A percentile compares a stretch with the other conserved stretches of the same genome.
Evolutionary conservation across 2,888 invertebrate species (phyloP).

Genomic region (Machimus rusticus): DNA sequence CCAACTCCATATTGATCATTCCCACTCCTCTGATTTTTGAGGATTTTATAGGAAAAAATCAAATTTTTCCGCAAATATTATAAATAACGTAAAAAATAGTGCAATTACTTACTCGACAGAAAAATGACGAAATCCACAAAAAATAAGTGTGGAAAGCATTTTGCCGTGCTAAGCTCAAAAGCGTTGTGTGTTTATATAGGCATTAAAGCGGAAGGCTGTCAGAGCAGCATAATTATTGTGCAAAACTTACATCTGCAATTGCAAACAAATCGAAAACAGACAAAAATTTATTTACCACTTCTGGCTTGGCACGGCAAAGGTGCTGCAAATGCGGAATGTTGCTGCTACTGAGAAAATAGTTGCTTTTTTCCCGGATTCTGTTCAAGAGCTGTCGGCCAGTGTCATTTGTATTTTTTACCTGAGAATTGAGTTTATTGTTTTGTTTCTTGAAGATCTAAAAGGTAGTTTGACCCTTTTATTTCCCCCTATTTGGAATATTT

Average conservation of each 20-base stretch:
- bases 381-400: not conserved
- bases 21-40: not conserved
- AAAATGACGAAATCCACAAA: not conserved
- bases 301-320: constrained; percentile 23
- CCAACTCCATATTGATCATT: not conserved
- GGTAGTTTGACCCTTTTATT: not conserved
- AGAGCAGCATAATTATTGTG: not conserved
- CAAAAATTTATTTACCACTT: constrained; percentile 25
- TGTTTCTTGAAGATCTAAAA: not conserved
- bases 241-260: not conserved
- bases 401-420: not conserved
- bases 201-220: not conserved
- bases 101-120: not conserved
- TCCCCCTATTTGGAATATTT: not conserved
- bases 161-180: constrained; percentile 22
- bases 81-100: not conserved
- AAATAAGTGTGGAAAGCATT: not conserved
- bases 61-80: not conserved
- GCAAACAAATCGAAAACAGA: not conserved
- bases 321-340: constrained; percentile 8
- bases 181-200: not conserved
- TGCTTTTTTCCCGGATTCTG: not conserved
- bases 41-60: not conserved
- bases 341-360: not conserved
- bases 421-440: not conserved